Conservation (phyloP, 2,797 vertebrate genomes). For the Erethizon dorsatum region DNA sequence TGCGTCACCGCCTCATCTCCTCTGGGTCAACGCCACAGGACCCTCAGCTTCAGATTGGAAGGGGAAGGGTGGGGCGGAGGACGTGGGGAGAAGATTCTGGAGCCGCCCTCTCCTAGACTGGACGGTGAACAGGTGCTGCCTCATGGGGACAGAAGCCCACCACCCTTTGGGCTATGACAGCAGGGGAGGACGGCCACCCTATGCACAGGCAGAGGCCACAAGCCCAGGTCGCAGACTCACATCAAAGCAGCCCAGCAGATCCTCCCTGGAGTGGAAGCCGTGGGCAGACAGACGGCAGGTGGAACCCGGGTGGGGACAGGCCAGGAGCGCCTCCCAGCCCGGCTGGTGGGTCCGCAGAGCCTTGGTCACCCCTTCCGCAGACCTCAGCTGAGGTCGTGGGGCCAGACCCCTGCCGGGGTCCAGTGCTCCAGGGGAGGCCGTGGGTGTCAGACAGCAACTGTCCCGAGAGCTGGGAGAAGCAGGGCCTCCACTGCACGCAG, state of each 20-base stretch:
- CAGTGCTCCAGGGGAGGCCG: no score
- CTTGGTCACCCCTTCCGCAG: rapidly evolving
- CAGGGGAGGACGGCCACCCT: no score
- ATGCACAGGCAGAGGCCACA: not conserved
- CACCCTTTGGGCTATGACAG: not conserved
- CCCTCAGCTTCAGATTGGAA: not conserved
- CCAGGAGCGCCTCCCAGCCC: rapidly evolving
- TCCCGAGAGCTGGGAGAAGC: not conserved
- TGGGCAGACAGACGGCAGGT: not conserved
- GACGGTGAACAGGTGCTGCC: no score
- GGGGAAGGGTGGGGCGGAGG: rapidly evolving
- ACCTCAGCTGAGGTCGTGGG: rapidly evolving
- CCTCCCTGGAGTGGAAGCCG: not conserved
- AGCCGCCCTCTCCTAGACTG: rapidly evolving
- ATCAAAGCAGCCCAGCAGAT: not conserved
- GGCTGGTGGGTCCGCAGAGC: rapidly evolving
- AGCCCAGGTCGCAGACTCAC: not conserved
- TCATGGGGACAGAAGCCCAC: not conserved
- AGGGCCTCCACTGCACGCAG: not conserved
- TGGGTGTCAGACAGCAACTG: rapidly evolving
- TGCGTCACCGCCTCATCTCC: not conserved
- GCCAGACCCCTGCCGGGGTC: rapidly evolving
- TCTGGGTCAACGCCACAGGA: not conserved
- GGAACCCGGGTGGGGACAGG: not conserved
- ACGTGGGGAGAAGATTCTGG: not conserved